Percentiles rank a stretch among this genome's conserved stretches.
Conservation (phyloP, 2,797 vertebrate genomes). For the Hippopotamyrus pictus region DNA sequence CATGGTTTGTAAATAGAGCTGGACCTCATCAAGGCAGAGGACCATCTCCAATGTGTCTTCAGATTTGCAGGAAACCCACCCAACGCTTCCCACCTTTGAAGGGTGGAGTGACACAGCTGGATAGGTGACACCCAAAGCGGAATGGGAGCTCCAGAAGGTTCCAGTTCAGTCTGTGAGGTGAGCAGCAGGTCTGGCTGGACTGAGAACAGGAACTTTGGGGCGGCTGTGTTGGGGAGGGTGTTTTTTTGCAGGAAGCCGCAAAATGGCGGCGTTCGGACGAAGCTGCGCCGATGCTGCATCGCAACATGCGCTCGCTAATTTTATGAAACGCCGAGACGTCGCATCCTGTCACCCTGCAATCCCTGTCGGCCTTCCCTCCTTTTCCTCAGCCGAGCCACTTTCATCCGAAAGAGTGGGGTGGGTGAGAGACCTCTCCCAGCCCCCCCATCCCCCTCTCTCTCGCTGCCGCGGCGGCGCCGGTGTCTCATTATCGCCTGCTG, state of each 20-base stretch:
- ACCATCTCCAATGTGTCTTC: neutral
- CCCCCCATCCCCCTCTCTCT: neutral
- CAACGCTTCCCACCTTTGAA: neutral
- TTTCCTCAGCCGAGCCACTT: neutral
- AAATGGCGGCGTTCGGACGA: neutral
- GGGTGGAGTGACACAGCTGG: neutral
- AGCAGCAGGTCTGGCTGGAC: neutral
- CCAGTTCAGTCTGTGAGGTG: neutral
- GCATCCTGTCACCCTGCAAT: neutral
- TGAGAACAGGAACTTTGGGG: neutral
- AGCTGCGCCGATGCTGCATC: neutral
- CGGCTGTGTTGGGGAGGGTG: neutral
- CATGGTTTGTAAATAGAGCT: neutral
- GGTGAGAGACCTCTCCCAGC: neutral
- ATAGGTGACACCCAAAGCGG: neutral
- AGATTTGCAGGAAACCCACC: neutral
- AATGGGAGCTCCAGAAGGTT: neutral
- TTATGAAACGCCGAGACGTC: neutral
- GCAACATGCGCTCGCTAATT: neutral
- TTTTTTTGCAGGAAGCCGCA: neutral
- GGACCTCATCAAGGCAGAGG: neutral
- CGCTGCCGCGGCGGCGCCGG: neutral
- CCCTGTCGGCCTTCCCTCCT: no score
- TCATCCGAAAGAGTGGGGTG: neutral
- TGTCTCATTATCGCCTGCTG: conserved; percentile 17